Evolutionary conservation across 2,888 invertebrate genomes (phyloP).

Genomic region (Phyllotreta striolata): DNA sequence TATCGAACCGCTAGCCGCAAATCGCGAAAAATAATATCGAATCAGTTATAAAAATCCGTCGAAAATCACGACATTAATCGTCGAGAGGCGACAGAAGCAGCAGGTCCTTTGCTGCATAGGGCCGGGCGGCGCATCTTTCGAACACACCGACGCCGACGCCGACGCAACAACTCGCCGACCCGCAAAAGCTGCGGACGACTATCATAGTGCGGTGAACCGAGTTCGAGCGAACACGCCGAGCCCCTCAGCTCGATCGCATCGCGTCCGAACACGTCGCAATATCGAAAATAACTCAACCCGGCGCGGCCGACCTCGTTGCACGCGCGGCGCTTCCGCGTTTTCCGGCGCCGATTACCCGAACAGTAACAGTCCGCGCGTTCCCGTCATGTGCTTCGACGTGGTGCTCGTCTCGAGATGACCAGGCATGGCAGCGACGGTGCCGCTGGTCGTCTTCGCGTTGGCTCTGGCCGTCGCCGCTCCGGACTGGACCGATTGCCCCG

Average conservation of each 20-base stretch:
- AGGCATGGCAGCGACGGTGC: slow-evolving; percentile 59
- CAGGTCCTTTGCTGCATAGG: slow-evolving; percentile 56
- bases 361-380: neutral
- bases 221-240: slow-evolving; percentile 49
- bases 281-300: neutral
- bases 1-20: slow-evolving; percentile 34
- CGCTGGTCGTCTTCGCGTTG: slow-evolving; percentile 57
- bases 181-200: slow-evolving; percentile 59
- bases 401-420: slow-evolving; percentile 52
- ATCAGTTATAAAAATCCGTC: slow-evolving; percentile 37
- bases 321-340: slow-evolving; percentile 15
- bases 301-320: slow-evolving; percentile 8
- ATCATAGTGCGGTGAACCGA: slow-evolving; percentile 62
- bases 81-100: slow-evolving; percentile 48
- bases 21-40: slow-evolving; percentile 38
- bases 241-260: neutral
- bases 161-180: slow-evolving; percentile 62
- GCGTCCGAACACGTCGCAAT: slow-evolving; percentile 25
- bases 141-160: slow-evolving; percentile 59
- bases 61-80: slow-evolving; percentile 49
- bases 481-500: slow-evolving; percentile 90
- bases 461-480: slow-evolving; percentile 66
- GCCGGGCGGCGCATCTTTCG: slow-evolving; percentile 53
- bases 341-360: slow-evolving; percentile 4
- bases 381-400: slow-evolving; percentile 28